Conservation (phyloP, 2,888 invertebrate genomes). For the Leistus spinibarbis region DNA sequence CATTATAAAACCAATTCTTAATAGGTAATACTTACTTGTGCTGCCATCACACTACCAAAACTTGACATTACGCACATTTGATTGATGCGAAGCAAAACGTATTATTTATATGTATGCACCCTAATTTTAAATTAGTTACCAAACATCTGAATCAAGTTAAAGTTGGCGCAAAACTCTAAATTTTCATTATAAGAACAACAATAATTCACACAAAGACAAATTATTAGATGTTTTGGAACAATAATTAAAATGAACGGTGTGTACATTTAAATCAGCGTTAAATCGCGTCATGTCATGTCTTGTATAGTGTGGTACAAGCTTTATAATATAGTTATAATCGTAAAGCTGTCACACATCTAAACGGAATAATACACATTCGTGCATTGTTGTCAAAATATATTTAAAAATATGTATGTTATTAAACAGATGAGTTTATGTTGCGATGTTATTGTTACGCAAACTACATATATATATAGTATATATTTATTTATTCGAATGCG, state of each 20-base stretch:
- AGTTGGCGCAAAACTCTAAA: no score
- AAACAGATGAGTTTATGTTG: background rate
- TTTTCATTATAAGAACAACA: no score
- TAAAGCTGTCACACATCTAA: slow-evolving; percentile 10
- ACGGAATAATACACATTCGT: slow-evolving; percentile 7
- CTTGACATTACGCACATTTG: background rate
- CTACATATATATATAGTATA: background rate
- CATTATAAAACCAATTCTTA: background rate
- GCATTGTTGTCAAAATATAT: background rate
- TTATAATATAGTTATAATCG: background rate
- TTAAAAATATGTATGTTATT: background rate
- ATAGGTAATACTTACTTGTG: background rate
- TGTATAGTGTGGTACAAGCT: background rate
- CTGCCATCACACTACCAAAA: background rate
- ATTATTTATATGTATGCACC: no score
- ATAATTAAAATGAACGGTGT: no score
- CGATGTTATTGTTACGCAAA: background rate
- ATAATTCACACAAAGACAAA: no score
- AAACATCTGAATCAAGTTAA: no score
- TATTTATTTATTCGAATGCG: background rate
- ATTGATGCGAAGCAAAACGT: no score
- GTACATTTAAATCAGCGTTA: no score
- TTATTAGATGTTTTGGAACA: no score
- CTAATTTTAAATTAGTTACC: no score
- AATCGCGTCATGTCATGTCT: no score